These are phyloP conservation scores for Tichodroma muraria DNA, from an alignment of 2,113 vertebrate species.

Conservation along the genomic window DNA sequence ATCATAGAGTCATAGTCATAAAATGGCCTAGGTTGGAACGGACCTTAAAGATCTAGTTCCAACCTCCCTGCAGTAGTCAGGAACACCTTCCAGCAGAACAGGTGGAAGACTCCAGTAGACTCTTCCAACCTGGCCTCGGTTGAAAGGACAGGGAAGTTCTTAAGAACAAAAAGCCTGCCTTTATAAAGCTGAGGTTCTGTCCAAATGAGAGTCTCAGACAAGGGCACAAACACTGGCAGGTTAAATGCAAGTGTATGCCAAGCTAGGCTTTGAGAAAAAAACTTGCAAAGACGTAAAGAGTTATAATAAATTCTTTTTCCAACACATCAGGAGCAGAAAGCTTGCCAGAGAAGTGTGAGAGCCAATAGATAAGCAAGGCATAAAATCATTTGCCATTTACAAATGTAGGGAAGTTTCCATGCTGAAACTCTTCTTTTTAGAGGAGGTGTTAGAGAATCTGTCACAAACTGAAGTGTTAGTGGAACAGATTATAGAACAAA, in stretches of 20 bases:
- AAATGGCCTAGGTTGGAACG: not conserved
- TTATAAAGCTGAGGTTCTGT: not conserved
- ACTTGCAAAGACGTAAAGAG: not conserved
- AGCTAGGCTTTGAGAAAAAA: not conserved
- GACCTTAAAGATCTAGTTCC: not conserved
- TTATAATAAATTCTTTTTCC: conserved; percentile 36
- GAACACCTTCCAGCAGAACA: not conserved
- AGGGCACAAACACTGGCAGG: not conserved
- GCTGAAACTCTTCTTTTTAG: not conserved
- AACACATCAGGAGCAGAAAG: conserved; percentile 8
- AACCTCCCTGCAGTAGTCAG: not conserved
- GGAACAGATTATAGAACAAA: conserved; percentile 29
- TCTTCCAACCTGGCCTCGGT: not conserved
- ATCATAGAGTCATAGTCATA: not conserved
- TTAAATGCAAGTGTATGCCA: not conserved
- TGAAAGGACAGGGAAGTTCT: not conserved
- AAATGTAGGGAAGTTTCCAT: conserved; percentile 18
- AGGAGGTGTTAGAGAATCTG: conserved; percentile 50
- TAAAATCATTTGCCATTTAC: not conserved
- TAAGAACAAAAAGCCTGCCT: not conserved
- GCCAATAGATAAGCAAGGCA: conserved; percentile 36
- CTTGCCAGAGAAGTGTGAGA: conserved; percentile 23
- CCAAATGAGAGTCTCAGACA: not conserved
- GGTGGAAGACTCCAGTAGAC: not conserved
- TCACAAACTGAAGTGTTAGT: conserved; percentile 20